These are phyloP conservation scores for Thera britannica DNA, from an alignment of 2,888 invertebrate genomes.

Conservation along the genomic window DNA sequence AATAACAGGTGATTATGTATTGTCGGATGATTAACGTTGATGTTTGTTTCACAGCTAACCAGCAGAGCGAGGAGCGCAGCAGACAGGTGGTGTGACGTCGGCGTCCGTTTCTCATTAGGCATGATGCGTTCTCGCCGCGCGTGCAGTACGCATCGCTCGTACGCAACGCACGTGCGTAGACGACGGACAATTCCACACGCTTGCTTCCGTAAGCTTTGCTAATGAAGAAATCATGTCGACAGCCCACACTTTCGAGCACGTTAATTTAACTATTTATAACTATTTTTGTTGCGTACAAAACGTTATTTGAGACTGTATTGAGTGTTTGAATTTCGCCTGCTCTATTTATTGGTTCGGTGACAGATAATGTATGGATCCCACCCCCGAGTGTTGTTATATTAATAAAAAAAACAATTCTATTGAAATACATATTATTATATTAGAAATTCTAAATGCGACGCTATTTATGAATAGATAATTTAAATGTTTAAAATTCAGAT, in stretches of 20 bases:
- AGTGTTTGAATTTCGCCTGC: constrained; percentile 74
- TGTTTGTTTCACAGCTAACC: background rate
- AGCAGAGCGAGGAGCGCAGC: constrained; percentile 36
- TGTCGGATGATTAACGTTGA: background rate
- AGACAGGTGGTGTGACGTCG: constrained; percentile 73
- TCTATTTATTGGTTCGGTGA: constrained; percentile 72
- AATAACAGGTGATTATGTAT: background rate
- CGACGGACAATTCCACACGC: constrained; percentile 71
- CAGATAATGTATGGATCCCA: constrained; percentile 69
- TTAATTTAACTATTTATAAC: constrained; percentile 55
- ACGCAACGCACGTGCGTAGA: constrained; percentile 30
- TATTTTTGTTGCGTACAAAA: constrained; percentile 81
- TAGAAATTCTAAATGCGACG: constrained; percentile 73
- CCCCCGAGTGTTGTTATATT: constrained; percentile 74
- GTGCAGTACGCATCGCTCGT: constrained; percentile 38
- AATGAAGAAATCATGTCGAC: constrained; percentile 73
- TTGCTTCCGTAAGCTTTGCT: constrained; percentile 82
- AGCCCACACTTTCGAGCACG: constrained; percentile 53
- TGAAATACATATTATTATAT: constrained; percentile 63
- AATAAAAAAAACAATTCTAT: constrained; percentile 64
- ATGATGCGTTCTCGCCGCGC: constrained; percentile 59
- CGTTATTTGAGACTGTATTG: constrained; percentile 80
- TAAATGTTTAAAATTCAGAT: constrained; percentile 80
- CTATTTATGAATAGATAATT: constrained; percentile 79
- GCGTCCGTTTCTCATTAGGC: constrained; percentile 64